Evolutionary conservation across 2,888 invertebrate genomes (phyloP), one percentile per base, ranked within the genome.

Genomic region (Xestoiulus laeticollis): DNA sequence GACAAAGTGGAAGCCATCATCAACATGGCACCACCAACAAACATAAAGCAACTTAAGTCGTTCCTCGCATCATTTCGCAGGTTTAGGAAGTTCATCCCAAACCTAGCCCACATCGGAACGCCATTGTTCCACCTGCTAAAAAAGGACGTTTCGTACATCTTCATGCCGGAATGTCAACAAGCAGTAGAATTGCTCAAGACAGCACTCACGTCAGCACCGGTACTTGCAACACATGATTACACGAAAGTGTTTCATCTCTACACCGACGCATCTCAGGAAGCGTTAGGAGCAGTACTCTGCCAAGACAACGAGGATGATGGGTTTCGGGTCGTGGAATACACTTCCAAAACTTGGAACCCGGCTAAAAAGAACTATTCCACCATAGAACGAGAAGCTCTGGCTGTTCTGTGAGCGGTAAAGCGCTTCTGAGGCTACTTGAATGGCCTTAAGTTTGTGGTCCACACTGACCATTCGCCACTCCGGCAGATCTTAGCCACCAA

Each of bases 401-500:
- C 88, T 1, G 88, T 90, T n/a, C 84, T 91, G 14, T 90, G 82
- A 44, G 90, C 89, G 3, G 88, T 90, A 0, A 82, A 89, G 38
- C 90, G 90, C 30, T 90, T 90, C 87, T 78, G 89, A 38, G 89
- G 88, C 6, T 91, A 89, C 87, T 32, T 91, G 0, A 88, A 89
- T 85, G 90, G 90, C 0, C 48, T 89, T 3, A 78, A 87, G 0
- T 90, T 91, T 86, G 89, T 88, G n/a, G 87, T 91, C 8, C 44
- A 88, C 14, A 90, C 90, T 0, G 91, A 91, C 87, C 91, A 91
- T 85, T 86, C 88, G 43, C 90, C 90, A 0, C 87, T 91, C 1
- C 86, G 89, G 14, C 88, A 87, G 26, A 32, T 90, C 3, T 38
- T 88, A 68, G 68, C n/a, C 32, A 6, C 26, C 88, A 32, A 86